Percentiles rank a stretch among this genome's conserved stretches.
Conservation (phyloP, 2,797 vertebrate genomes). For the Gastrophryne carolinensis region DNA sequence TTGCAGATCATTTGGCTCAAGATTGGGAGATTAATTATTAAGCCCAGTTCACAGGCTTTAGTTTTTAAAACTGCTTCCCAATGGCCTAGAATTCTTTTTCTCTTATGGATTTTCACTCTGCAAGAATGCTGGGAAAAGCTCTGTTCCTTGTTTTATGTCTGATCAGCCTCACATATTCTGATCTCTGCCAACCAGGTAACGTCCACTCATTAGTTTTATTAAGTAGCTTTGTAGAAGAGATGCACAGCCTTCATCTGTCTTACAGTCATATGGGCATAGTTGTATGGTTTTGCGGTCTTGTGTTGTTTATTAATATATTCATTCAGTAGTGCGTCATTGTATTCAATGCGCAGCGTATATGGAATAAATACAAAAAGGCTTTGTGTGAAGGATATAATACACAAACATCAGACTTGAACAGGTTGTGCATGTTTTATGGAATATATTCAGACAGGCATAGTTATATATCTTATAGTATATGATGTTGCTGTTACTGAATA, state of each 20-base stretch:
- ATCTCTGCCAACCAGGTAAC: slow-evolving; percentile 78
- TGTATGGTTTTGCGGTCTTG: no score
- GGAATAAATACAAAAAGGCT: no score
- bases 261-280: no score
- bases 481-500: no score
- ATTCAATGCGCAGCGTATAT: no score
- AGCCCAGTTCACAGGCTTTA: slow-evolving; percentile 57
- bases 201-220: neutral
- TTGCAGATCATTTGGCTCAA: slow-evolving; percentile 57
- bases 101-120: slow-evolving; percentile 54
- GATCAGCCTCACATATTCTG: slow-evolving; percentile 56
- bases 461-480: no score
- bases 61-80: slow-evolving; percentile 66
- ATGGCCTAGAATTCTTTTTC: slow-evolving; percentile 56
- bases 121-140: slow-evolving; percentile 69
- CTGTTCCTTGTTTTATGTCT: slow-evolving; percentile 68
- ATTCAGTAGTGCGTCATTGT: no score
- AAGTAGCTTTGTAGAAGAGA: neutral
- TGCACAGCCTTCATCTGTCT: neutral
- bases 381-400: no score
- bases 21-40: slow-evolving; percentile 72
- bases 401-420: no score
- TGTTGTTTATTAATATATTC: no score
- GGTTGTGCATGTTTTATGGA: no score
- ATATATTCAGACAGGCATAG: no score